Percentiles rank a stretch among this genome's conserved stretches.
Evolutionary conservation across 2,113 vertebrate genomes (phyloP).

Genomic region (Gymnarchus niloticus): DNA sequence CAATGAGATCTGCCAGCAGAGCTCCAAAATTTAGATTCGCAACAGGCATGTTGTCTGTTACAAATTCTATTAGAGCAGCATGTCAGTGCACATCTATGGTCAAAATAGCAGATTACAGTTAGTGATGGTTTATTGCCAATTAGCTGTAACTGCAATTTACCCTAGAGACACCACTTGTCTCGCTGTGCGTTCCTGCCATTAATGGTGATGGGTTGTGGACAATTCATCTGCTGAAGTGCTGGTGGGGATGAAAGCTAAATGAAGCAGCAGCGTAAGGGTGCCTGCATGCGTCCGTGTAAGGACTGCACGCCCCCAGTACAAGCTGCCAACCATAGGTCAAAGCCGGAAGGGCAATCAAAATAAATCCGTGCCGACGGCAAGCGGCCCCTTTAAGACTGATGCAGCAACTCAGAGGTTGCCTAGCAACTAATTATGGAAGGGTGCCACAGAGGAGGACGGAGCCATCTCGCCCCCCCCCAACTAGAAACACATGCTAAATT

Average conservation of each 20-base stretch:
- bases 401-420: conserved; percentile 50
- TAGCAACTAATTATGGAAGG: conserved; percentile 52
- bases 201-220: neutral
- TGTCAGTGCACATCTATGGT: neutral
- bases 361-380: conserved; percentile 20
- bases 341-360: conserved; percentile 22
- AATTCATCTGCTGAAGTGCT: neutral
- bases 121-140: conserved; percentile 7
- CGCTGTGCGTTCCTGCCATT: neutral
- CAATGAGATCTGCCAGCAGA: neutral
- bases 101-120: neutral
- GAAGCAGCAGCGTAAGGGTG: neutral
- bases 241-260: neutral
- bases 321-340: neutral
- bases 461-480: neutral
- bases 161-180: neutral
- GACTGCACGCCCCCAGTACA: neutral
- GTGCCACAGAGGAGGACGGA: conserved; percentile 19
- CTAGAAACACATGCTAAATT: neutral
- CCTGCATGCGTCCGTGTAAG: neutral
- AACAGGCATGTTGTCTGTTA: neutral
- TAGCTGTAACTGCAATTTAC: neutral
- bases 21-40: too few relatives aligned
- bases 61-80: neutral
- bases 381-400: conserved; percentile 34